These are phyloP conservation scores for Zonitis immaculata DNA, from an alignment of 2,888 invertebrate genomes.

Conservation along the genomic window DNA sequence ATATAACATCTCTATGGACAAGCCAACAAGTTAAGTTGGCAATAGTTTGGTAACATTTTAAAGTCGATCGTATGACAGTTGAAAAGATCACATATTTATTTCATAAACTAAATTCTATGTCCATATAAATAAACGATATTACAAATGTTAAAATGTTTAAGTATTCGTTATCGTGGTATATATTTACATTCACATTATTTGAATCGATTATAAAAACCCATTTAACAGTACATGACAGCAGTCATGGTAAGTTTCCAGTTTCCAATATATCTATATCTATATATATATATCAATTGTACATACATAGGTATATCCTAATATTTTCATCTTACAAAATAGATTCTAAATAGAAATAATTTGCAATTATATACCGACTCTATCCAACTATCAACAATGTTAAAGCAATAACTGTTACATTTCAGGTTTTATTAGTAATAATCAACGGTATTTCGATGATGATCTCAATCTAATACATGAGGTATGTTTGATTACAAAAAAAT, in stretches of 20 bases:
- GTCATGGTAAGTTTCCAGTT: conserved; percentile 67
- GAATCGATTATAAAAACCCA: conserved; percentile 64
- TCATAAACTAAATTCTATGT: conserved; percentile 18
- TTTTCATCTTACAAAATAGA: conserved; percentile 20
- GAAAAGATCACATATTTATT: conserved; percentile 18
- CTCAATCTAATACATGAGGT: conserved; percentile 56
- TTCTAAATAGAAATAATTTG: conserved; percentile 1
- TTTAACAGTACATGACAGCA: conserved; percentile 68
- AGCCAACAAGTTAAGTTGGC: too few species aligned
- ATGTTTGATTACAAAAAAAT: conserved; percentile 20
- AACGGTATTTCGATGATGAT: conserved; percentile 64
- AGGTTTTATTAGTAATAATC: conserved; percentile 69
- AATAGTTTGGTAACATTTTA: conserved; percentile 17
- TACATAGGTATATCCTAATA: too few species aligned
- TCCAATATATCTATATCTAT: too few species aligned
- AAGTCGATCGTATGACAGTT: conserved; percentile 28
- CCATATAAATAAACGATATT: conserved; percentile 32
- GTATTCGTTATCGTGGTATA: conserved; percentile 57
- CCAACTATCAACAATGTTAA: too few species aligned
- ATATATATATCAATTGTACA: too few species aligned
- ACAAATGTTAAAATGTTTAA: conserved; percentile 48
- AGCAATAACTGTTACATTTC: too few species aligned
- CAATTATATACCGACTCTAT: conserved; percentile 13
- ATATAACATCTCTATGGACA: too few species aligned
- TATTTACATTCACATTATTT: conserved; percentile 63